Conservation (phyloP, 2,113 vertebrate genomes). For the Brevimyrus niger region DNA sequence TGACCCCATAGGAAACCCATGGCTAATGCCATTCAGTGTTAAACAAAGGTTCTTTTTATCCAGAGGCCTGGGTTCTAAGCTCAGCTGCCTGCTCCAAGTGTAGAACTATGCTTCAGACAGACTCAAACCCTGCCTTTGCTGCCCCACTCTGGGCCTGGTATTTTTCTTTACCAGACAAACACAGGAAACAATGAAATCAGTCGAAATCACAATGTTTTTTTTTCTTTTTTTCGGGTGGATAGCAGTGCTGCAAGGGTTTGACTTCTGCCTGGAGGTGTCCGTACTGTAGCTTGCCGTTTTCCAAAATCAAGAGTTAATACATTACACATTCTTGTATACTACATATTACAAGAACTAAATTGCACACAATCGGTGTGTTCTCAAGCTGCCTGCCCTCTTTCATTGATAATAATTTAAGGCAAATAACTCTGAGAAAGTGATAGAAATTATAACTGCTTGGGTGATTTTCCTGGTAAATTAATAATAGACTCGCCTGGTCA, state of each 20-base stretch:
- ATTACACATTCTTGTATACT: conserved; percentile 17
- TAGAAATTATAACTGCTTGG: conserved; percentile 73
- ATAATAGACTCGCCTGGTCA: conserved; percentile 73
- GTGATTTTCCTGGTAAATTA: conserved; percentile 78
- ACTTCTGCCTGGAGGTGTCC: conserved; percentile 25
- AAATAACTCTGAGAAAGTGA: conserved; percentile 62
- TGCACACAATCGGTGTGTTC: conserved; percentile 22
- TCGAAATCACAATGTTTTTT: conserved; percentile 37
- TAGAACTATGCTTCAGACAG: conserved; percentile 61
- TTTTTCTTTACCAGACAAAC: conserved; percentile 51
- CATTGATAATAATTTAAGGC: conserved; percentile 61
- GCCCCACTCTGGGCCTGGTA: conserved; percentile 25
- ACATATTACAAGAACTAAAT: conserved; percentile 20
- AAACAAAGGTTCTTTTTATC: conserved; percentile 83
- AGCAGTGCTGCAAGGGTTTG: conserved; percentile 21
- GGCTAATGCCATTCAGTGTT: conserved; percentile 83
- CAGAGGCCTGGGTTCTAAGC: conserved; percentile 69
- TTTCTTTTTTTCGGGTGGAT: conserved; percentile 23
- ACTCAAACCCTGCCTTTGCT: conserved; percentile 16
- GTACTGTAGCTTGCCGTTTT: conserved; percentile 26
- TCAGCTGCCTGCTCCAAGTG: conserved; percentile 72
- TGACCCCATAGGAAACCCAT: conserved; percentile 85
- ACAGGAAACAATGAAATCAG: conserved; percentile 52
- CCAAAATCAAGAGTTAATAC: conserved; percentile 21
- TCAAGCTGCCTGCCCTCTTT: conserved; percentile 47